Base-by-base conservation (phyloP, 2,113 vertebrate genomes). In the pig (Sus scrofa) region DNA sequence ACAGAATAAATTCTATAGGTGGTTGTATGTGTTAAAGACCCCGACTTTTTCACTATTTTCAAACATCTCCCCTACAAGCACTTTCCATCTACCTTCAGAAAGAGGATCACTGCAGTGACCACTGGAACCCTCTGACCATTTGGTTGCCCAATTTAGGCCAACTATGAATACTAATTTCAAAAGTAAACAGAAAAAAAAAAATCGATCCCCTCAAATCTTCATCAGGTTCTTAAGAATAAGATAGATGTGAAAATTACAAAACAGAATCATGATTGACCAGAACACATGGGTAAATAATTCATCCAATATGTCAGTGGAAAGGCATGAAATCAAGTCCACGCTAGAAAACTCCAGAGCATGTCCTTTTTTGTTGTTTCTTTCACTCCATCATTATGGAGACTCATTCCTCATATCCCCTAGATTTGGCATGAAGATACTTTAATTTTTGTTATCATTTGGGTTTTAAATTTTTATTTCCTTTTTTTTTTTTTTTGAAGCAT, bases 1-100 rank as follows among this genome's bases (percentile, higher is more conserved):
- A 96, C 58, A 87, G 54, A 93, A 89, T 96, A 98, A 79, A 81
- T 87, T 97, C 91, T 94, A 24, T 74, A 96, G 86, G 87, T n/a
- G 68, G 74, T 95, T 86, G 27, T 63, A 18, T 58, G 27, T 77
- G 27, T 89, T 78, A 63, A 86, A 95, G 60, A 30, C 7, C 34
- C 58, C 63, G n/a, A 24, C 73, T 96, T 90, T 85, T 60, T 24
- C 37, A 68, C 24, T 50, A 1, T 52, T 71, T 82, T 75, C 73
- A 79, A 71, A 54, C 65, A 16, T 77, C 44, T 94, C 44, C 11
- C 62, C n/a, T 44, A 22, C 20, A 65, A 5, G 22, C n/a, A 68
- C 22, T 93, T 13, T 82, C 58, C 60, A 68, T 37, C 18, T 54
- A 24, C 39, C 26, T 62, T 88, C 44, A 62, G 63, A 75, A 92